Evolutionary conservation across 2,888 invertebrate genomes (phyloP).

Genomic region (Rugalucina vietnamica): DNA sequence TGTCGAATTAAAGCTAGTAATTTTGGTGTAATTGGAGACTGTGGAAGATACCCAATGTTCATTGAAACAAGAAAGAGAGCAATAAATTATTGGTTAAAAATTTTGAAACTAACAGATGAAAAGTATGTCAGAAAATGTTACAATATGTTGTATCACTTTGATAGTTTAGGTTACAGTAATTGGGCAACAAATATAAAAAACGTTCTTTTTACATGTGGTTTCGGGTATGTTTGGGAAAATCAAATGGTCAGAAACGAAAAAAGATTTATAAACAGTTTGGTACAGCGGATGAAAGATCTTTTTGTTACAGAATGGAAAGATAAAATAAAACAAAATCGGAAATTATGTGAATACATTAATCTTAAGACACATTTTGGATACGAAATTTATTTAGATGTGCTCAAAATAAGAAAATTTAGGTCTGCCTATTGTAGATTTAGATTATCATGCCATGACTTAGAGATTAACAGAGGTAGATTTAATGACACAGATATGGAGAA

Average conservation of each 20-base stretch:
- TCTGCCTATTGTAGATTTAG: not conserved
- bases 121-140: not conserved
- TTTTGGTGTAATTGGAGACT: slow-evolving; percentile 1
- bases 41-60: slow-evolving; percentile 1
- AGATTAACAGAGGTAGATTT: slow-evolving; percentile 21
- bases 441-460: not conserved
- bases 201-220: not conserved
- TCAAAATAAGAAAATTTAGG: not conserved
- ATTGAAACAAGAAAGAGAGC: not conserved
- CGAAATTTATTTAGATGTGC: not conserved
- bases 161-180: not conserved
- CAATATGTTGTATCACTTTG: not conserved
- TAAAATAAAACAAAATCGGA: not conserved
- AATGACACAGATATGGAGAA: too few relatives aligned
- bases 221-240: not conserved
- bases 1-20: not conserved
- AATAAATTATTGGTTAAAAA: slow-evolving; percentile 11
- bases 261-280: not conserved
- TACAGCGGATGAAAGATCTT: not conserved
- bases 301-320: not conserved
- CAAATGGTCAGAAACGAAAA: not conserved
- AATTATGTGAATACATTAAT: not conserved
- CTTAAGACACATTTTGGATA: not conserved
- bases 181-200: not conserved
- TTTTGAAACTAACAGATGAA: not conserved